Percentiles rank a stretch among this genome's conserved stretches.
phyloP scores from a whole-genome alignment of 1,140 invertebrate species.

The Branchinecta lindahli region DNA sequence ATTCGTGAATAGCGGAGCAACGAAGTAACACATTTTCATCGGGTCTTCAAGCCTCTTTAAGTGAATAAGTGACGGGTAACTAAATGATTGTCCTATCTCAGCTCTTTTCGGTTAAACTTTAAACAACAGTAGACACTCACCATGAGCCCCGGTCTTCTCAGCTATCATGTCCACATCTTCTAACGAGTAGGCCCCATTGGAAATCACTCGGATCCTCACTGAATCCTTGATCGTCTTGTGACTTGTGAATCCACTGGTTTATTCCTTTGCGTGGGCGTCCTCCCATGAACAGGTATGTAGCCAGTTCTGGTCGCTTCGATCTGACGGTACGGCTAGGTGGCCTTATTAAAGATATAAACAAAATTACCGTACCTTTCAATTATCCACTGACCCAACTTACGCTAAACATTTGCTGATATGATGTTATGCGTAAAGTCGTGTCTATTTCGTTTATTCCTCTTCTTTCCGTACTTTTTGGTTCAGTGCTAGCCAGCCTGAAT shows the following conservation, averaged over 20 bases:
- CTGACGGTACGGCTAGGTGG: conserved; percentile 54
- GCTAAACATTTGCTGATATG: too few relatives aligned
- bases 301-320: conserved; percentile 68
- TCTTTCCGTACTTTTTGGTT: too few relatives aligned
- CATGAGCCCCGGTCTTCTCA: conserved; percentile 51
- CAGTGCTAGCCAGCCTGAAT: too few relatives aligned
- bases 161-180: conserved; percentile 49
- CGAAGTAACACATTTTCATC: too few relatives aligned
- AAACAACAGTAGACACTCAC: conserved; percentile 32
- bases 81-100: too few relatives aligned
- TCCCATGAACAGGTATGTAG: conserved; percentile 77
- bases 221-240: conserved; percentile 55
- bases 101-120: not conserved
- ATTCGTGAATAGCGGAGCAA: too few relatives aligned
- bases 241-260: conserved; percentile 56
- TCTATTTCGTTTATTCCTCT: too few relatives aligned
- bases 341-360: conserved; percentile 31
- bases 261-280: conserved; percentile 62
- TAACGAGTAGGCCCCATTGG: conserved; percentile 72
- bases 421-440: too few relatives aligned
- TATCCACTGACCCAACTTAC: too few relatives aligned
- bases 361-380: too few relatives aligned
- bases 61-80: too few relatives aligned
- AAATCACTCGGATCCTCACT: conserved; percentile 62
- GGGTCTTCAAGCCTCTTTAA: too few relatives aligned